These are phyloP conservation scores for Urocitellus parryii DNA, from an alignment of 2,113 vertebrate genomes.

Conservation along the genomic window DNA sequence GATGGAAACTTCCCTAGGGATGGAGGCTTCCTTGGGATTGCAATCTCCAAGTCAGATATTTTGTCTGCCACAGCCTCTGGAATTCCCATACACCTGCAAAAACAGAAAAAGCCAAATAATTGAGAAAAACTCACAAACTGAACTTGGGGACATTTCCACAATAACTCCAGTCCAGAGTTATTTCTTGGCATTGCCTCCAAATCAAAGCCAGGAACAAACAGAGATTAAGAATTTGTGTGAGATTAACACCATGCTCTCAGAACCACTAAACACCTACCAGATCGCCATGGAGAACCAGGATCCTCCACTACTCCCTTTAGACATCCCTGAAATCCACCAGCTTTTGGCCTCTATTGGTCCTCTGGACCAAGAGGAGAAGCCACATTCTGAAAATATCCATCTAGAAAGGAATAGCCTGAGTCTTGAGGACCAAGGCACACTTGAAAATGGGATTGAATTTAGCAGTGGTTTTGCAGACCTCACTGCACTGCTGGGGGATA, in stretches of 20 bases:
- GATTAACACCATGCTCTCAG: too few relatives aligned
- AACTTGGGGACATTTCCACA: not conserved
- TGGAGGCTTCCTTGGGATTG: constrained; percentile 6
- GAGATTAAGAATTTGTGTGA: too few relatives aligned
- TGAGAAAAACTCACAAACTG: not conserved
- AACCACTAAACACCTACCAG: too few relatives aligned
- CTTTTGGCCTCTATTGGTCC: too few relatives aligned
- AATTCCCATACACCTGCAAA: not conserved
- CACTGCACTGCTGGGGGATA: not conserved
- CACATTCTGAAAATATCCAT: not conserved
- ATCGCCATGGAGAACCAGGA: too few relatives aligned
- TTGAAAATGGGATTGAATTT: not conserved
- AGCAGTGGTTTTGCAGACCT: not conserved
- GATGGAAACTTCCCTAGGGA: constrained; percentile 17
- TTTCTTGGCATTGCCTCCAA: too few relatives aligned
- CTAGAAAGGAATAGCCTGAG: not conserved
- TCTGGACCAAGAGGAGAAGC: not conserved
- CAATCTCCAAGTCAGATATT: not conserved
- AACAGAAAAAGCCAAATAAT: not conserved
- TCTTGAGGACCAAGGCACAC: not conserved
- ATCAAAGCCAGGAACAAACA: too few relatives aligned
- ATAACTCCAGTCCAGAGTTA: not conserved
- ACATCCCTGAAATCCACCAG: too few relatives aligned
- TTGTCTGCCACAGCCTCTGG: not conserved
- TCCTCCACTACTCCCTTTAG: too few relatives aligned